A percentile compares a stretch with the other conserved stretches of the same genome.
These are phyloP conservation scores for Bicyclus anynana DNA, from an alignment of 1,140 invertebrate species.

Conservation along the genomic window DNA sequence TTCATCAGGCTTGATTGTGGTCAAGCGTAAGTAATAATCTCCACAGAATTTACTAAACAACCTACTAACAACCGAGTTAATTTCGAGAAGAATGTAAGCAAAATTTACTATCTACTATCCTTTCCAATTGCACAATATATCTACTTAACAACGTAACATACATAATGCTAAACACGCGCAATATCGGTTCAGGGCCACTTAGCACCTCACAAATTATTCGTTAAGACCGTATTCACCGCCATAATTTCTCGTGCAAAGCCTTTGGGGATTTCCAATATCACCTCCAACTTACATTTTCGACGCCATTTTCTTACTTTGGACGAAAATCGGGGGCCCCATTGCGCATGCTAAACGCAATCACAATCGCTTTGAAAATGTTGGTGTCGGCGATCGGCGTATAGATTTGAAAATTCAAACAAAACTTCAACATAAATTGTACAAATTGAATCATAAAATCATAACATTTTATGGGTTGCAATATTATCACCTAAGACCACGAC, in stretches of 20 bases:
- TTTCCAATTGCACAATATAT: background rate
- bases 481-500: no score
- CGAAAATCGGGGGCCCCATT: conserved; percentile 32
- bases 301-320: conserved; percentile 43
- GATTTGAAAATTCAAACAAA: no score
- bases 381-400: no score
- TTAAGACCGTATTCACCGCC: conserved; percentile 11
- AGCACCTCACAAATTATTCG: conserved; percentile 25
- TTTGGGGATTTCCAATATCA: conserved; percentile 35
- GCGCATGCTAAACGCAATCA: background rate
- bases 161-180: conserved; percentile 13
- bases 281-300: conserved; percentile 33
- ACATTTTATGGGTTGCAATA: no score
- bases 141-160: background rate
- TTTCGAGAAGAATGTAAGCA: background rate
- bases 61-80: background rate
- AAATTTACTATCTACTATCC: background rate
- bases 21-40: no score
- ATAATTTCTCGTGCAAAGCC: conserved; percentile 25
- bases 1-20: no score
- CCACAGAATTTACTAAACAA: background rate
- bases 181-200: conserved; percentile 14
- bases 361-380: background rate
- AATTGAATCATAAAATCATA: no score
- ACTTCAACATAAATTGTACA: no score